These are phyloP conservation scores for Beaufortia kweichowensis DNA, from an alignment of 2,113 vertebrate species.

Conservation along the genomic window DNA sequence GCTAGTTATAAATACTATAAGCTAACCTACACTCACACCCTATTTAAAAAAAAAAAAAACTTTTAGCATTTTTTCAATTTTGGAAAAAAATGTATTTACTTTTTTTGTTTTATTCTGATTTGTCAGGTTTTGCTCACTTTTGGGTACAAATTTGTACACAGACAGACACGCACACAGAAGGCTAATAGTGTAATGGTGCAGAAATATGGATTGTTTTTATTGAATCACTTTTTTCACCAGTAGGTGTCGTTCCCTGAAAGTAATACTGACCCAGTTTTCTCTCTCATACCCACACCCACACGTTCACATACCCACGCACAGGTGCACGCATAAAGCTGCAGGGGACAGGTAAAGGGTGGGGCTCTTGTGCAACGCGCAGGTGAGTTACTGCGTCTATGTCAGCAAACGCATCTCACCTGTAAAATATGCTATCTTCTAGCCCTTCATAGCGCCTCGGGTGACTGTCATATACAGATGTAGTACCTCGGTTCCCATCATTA, in stretches of 20 bases:
- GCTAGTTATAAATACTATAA: too few species aligned
- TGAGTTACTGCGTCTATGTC: slow-evolving; percentile 66
- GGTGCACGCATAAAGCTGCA: slow-evolving; percentile 65
- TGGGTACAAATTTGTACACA: too few species aligned
- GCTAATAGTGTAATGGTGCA: neutral
- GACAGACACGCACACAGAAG: too few species aligned
- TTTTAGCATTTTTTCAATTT: too few species aligned
- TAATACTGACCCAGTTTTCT: neutral
- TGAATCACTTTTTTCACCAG: slow-evolving; percentile 1
- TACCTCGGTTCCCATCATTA: slow-evolving; percentile 68
- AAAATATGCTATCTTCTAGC: slow-evolving; percentile 75
- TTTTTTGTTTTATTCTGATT: too few species aligned
- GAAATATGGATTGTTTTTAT: neutral
- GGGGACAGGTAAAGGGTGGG: slow-evolving; percentile 65
- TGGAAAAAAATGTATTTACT: too few species aligned
- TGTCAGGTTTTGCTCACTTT: too few species aligned
- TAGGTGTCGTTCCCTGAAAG: slow-evolving; percentile 32
- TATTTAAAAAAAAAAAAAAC: too few species aligned
- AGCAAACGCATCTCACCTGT: slow-evolving; percentile 68
- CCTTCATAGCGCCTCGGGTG: slow-evolving; percentile 65
- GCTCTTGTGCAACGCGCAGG: slow-evolving; percentile 66
- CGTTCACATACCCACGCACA: slow-evolving; percentile 29
- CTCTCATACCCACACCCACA: slow-evolving; percentile 27
- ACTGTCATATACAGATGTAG: slow-evolving; percentile 71
- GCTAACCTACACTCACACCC: too few species aligned